phyloP scores from a whole-genome alignment of 2,797 vertebrate species.

The Sebastes steindachneri region DNA sequence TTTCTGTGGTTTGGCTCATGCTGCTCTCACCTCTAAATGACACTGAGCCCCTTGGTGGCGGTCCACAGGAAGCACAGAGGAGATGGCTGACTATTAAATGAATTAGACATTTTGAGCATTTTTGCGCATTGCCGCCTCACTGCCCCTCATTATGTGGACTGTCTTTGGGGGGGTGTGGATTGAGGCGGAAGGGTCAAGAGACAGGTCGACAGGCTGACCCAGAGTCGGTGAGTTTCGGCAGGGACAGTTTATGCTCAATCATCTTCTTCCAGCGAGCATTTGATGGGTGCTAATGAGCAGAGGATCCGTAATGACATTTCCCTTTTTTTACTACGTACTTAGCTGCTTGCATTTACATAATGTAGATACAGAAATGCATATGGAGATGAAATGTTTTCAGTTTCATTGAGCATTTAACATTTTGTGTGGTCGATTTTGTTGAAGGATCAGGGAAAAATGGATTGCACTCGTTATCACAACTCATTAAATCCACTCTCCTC shows the following conservation, averaged over 20 bases:
- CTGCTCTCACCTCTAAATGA: slow-evolving; percentile 74
- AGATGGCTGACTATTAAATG: slow-evolving; percentile 43
- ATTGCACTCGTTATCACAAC: slow-evolving; percentile 31
- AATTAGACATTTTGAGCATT: slow-evolving; percentile 44
- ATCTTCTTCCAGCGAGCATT: not conserved
- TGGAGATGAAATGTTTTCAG: slow-evolving; percentile 9
- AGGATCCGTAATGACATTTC: not conserved
- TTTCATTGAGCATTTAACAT: slow-evolving; percentile 19
- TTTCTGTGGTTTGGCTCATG: slow-evolving; percentile 51
- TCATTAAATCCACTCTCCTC: slow-evolving; percentile 50
- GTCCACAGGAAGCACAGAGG: slow-evolving; percentile 25
- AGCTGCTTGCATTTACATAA: slow-evolving; percentile 19
- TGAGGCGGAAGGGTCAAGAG: slow-evolving; percentile 8
- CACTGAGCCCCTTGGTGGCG: slow-evolving; percentile 50
- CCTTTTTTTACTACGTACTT: not conserved
- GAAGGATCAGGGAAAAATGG: slow-evolving; percentile 21
- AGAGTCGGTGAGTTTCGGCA: not conserved
- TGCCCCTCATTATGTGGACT: slow-evolving; percentile 31
- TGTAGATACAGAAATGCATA: not conserved
- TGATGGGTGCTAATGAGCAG: slow-evolving; percentile 1
- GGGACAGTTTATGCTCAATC: not conserved
- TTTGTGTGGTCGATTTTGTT: slow-evolving; percentile 27
- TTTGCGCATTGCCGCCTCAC: slow-evolving; percentile 22
- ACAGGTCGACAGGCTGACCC: not conserved
- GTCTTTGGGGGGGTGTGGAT: not conserved